Evolutionary conservation across 1,140 invertebrate species (phyloP), one percentile per base, ranked within the genome.

Genomic region (Homalodisca vitripennis): DNA sequence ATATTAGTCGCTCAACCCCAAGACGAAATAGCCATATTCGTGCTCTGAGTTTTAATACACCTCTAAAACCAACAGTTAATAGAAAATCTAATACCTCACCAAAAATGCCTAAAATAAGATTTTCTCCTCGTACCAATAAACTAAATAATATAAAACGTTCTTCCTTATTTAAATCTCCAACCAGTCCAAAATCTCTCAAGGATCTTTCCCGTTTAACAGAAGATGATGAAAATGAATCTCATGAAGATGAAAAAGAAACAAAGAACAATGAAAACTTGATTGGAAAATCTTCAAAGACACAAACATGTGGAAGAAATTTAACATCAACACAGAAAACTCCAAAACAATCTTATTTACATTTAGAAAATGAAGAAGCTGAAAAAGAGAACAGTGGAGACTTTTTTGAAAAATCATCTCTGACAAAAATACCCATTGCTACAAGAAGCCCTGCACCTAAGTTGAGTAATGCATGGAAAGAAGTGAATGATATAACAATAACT

Each of bases 201-300:
- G 24, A 60, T 10, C 22, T 60, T 26, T 60, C 55, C 29, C 55
- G 24, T 60, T 6, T 60, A 12, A 60, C 22, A 22, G 55, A 60
- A 60, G 55, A 51, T 20, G 48, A 51, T 20, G 69, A 70, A 51
- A 41, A 46, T n/a, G 66, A n/a, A n/a, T n/a, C n/a, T n/a, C n/a
- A n/a, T n/a, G n/a, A 17, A 1, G 46, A 55, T 20, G 10, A 31
- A 51, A 51, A 51, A 3, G n/a, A 51, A 20, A 22, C 6, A 20
- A 20, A 51, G 48, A 20, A 12, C n/a, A 3, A 12, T 3, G 3
- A 51, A 51, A n/a, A n/a, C n/a, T n/a, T n/a, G n/a, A n/a, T n/a
- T n/a, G n/a, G n/a, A n/a, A n/a, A n/a, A n/a, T n/a, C n/a, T n/a
- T n/a, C 14, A 10, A 6, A 6, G n/a, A 3, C 3, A 10, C 26